Percentiles rank a stretch among this genome's conserved stretches.
These are phyloP conservation scores for Tryphoninae sp. DNA, from an alignment of 2,888 invertebrate genomes.

Conservation along the genomic window DNA sequence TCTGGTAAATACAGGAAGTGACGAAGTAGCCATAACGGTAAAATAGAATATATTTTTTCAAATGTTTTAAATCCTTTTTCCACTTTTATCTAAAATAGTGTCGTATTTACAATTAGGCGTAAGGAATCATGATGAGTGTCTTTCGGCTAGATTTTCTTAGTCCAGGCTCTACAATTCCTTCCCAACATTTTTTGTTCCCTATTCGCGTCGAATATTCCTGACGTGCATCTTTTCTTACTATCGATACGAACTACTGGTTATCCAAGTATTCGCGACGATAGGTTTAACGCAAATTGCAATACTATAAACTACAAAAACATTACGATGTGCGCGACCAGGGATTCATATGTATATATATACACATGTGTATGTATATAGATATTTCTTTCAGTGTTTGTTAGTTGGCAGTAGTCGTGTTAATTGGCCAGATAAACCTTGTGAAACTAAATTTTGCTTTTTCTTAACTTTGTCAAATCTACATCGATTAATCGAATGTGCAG, in stretches of 20 bases:
- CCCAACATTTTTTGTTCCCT: neutral
- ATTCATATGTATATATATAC: slow-evolving; percentile 18
- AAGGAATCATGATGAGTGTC: slow-evolving; percentile 34
- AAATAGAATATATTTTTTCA: slow-evolving; percentile 40
- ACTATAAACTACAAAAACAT: slow-evolving; percentile 11
- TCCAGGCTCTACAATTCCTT: neutral
- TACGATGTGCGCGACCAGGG: slow-evolving; percentile 48
- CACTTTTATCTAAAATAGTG: slow-evolving; percentile 57
- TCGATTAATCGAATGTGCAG: slow-evolving; percentile 33
- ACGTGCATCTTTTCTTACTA: slow-evolving; percentile 22
- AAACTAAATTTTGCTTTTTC: slow-evolving; percentile 1
- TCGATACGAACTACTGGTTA: slow-evolving; percentile 33
- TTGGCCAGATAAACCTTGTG: slow-evolving; percentile 1
- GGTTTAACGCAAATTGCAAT: slow-evolving; percentile 11
- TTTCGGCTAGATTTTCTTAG: neutral
- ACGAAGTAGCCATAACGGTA: slow-evolving; percentile 21
- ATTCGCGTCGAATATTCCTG: slow-evolving; percentile 9
- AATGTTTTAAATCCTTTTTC: slow-evolving; percentile 25
- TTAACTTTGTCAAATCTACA: neutral
- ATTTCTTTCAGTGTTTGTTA: neutral
- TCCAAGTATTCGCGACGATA: slow-evolving; percentile 18
- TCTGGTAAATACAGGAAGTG: slow-evolving; percentile 35
- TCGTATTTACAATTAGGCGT: slow-evolving; percentile 56
- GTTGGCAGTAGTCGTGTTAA: slow-evolving; percentile 27
- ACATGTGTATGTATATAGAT: neutral